phyloP scores from a whole-genome alignment of 2,113 vertebrate genomes.

The Oplegnathus fasciatus region DNA sequence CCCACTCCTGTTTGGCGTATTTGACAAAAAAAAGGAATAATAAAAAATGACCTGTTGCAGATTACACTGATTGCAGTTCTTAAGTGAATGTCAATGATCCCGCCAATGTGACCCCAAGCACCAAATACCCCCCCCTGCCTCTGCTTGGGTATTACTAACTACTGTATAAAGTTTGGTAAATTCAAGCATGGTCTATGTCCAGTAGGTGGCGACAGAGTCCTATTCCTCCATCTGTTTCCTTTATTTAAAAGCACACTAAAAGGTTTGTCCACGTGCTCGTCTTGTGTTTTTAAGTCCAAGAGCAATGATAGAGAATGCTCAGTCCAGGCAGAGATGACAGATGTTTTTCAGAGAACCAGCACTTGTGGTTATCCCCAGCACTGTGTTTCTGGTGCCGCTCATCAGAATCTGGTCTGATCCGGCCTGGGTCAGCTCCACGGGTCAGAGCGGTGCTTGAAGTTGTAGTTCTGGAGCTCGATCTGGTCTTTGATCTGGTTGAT shows the following conservation, averaged over 20 bases:
- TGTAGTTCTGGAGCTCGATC: slow-evolving; percentile 92
- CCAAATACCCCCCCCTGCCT: not conserved
- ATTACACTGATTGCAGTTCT: not conserved
- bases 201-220: slow-evolving; percentile 45
- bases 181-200: slow-evolving; percentile 16
- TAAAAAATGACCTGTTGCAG: not conserved
- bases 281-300: not conserved
- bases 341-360: not conserved
- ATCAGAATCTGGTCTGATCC: not conserved
- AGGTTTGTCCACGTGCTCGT: not conserved
- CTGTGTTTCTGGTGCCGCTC: not conserved
- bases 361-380: not conserved
- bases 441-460: slow-evolving; percentile 87
- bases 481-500: slow-evolving; percentile 95
- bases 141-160: not conserved
- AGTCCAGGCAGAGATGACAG: not conserved
- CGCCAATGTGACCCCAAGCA: not conserved
- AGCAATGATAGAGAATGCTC: not conserved
- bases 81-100: not conserved
- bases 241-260: not conserved
- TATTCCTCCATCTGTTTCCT: not conserved
- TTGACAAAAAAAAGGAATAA: not conserved
- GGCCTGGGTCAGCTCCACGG: slow-evolving; percentile 84
- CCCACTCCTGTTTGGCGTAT: not conserved
- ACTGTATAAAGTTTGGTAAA: not conserved